Conservation (phyloP, 1,140 invertebrate genomes). For the Magallana gigas region DNA sequence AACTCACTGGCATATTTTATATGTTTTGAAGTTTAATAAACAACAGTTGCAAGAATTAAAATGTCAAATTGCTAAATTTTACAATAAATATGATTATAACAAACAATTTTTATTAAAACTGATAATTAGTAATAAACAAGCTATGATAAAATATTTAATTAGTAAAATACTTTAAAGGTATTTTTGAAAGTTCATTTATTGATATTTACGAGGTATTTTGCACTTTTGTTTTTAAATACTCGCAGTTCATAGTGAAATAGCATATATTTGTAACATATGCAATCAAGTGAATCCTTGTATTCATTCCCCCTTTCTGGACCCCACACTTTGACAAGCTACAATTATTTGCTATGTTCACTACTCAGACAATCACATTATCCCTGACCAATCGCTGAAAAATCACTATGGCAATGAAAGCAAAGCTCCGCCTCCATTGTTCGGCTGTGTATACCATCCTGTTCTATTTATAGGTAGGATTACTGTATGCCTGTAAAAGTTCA, state of each 20-base stretch:
- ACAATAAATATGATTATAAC: too few relatives aligned
- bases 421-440: conserved; percentile 22
- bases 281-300: background rate
- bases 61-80: too few relatives aligned
- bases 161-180: background rate
- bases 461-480: conserved; percentile 13
- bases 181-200: background rate
- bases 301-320: background rate
- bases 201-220: background rate
- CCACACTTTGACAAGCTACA: background rate
- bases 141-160: background rate
- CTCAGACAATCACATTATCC: conserved; percentile 17
- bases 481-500: conserved; percentile 24
- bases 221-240: background rate
- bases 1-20: too few relatives aligned
- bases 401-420: conserved; percentile 26
- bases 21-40: too few relatives aligned
- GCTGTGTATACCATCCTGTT: conserved; percentile 8
- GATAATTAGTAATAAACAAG: background rate
- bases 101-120: background rate
- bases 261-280: background rate
- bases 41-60: too few relatives aligned
- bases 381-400: conserved; percentile 23
- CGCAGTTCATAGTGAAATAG: background rate
- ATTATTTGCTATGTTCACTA: conserved; percentile 21